Evolutionary conservation across 2,113 vertebrate genomes (phyloP), one percentile per base, ranked within the genome.

Genomic region (Dromaius novaehollandiae): DNA sequence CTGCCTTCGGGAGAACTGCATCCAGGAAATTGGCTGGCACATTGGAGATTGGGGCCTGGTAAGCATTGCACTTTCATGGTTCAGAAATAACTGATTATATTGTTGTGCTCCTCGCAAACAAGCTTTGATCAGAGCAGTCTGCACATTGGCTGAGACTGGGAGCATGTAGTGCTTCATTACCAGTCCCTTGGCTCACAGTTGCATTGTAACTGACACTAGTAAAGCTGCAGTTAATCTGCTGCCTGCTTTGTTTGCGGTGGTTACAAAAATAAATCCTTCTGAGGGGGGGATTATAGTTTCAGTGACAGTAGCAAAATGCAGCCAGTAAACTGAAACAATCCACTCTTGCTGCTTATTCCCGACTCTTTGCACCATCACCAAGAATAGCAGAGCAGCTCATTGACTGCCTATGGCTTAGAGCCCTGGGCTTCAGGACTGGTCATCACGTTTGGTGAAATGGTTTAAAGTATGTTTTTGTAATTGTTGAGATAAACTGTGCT

Each of bases 31-130:
- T 53, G 96, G 98, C 85, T 99, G 99, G 99, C 98, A 98, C 0
- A 32, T 99, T 3, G 98, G 99, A 38, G 95, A 98, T 88, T 99
- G 99, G 99, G 98, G 99, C 34, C 97, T 99, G 97, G 99, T 99
- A 96, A 99, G 99, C 87, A 44, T 68, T 5, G 1, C 2, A 1
- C 17, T 63, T 40, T 40, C 42, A 9, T 16, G 30, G 48, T 38
- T 91, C 0, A 0, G 63, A 32, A 79, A 56, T 58, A 50, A 38
- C 79, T 44, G 80, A 46, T 76, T 69, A 32, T 63, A n/a, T 48
- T 16, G 17, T 80, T 66, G 56, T 38, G 56, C 83, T 91, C 44
- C 60, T 94, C 18, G 2, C 61, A 91, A 64, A 53, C 71, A 38
- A 32, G 50, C 89, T 91, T 64, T 94, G 81, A 82, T 65, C 46